These are phyloP conservation scores for Epizoanthus stellaris DNA, from an alignment of 92 coral and sea anemone species.

Conservation along the genomic window DNA sequence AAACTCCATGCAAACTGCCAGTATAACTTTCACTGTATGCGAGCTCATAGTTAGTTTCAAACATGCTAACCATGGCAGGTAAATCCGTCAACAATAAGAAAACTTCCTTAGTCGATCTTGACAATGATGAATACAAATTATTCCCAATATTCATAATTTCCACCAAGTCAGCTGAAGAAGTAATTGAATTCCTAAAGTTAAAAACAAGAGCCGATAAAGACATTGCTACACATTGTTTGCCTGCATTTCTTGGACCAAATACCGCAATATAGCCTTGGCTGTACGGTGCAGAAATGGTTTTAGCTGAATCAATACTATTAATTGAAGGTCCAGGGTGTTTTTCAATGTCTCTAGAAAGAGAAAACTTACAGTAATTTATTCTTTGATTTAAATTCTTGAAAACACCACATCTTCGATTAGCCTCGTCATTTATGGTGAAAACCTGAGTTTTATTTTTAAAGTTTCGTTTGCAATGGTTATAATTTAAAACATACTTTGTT, in stretches of 20 bases:
- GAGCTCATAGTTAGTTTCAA: constrained; percentile 34
- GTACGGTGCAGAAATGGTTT: constrained; percentile 8
- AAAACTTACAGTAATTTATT: too few relatives aligned
- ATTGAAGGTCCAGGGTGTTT: too few relatives aligned
- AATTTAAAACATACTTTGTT: too few relatives aligned
- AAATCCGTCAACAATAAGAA: constrained; percentile 32
- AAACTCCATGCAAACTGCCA: constrained; percentile 30
- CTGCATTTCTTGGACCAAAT: neutral
- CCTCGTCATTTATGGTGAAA: neutral
- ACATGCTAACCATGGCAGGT: neutral
- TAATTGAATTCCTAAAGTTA: too few relatives aligned
- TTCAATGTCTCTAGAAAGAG: too few relatives aligned
- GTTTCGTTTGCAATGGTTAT: neutral
- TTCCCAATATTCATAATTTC: constrained; percentile 4
- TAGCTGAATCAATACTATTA: constrained; percentile 1
- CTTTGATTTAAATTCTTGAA: constrained; percentile 4
- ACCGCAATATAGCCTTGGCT: constrained; percentile 28
- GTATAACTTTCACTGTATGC: constrained; percentile 43
- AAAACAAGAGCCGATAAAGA: neutral
- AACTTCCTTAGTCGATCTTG: constrained; percentile 10
- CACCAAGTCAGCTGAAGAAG: neutral
- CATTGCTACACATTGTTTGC: neutral
- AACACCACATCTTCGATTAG: neutral
- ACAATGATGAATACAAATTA: neutral
- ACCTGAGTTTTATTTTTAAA: neutral